Evolutionary conservation across 2,113 vertebrate species (phyloP).

Genomic region (Nesogale talazaci): DNA sequence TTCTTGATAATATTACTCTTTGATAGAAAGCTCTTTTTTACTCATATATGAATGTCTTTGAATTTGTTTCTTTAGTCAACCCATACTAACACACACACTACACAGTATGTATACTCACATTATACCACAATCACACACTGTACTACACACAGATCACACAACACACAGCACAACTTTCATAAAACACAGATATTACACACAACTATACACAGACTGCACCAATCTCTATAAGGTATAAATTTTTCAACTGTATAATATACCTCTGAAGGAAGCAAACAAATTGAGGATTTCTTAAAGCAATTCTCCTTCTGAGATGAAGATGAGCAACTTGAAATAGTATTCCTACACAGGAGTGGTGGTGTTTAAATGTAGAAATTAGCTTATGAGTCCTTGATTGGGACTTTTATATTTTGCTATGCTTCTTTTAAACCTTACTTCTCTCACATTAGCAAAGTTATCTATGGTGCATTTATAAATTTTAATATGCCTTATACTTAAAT

Average conservation of each 20-base stretch:
- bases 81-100: too few relatives aligned
- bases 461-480: neutral
- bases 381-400: neutral
- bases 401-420: rapidly evolving
- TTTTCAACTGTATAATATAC: neutral
- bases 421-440: neutral
- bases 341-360: neutral
- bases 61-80: too few relatives aligned
- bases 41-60: too few relatives aligned
- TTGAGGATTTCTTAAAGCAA: too few relatives aligned
- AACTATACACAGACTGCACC: neutral
- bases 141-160: neutral
- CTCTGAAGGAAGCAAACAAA: too few relatives aligned
- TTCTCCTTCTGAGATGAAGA: neutral
- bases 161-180: neutral
- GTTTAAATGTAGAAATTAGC: neutral
- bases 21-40: too few relatives aligned
- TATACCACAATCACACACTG: neutral
- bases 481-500: neutral
- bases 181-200: neutral
- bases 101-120: too few relatives aligned
- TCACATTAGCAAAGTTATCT: neutral
- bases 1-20: too few relatives aligned
- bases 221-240: neutral
- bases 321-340: neutral